Evolutionary conservation across 1,140 invertebrate genomes (phyloP).

Genomic region (Diuraphis noxia): DNA sequence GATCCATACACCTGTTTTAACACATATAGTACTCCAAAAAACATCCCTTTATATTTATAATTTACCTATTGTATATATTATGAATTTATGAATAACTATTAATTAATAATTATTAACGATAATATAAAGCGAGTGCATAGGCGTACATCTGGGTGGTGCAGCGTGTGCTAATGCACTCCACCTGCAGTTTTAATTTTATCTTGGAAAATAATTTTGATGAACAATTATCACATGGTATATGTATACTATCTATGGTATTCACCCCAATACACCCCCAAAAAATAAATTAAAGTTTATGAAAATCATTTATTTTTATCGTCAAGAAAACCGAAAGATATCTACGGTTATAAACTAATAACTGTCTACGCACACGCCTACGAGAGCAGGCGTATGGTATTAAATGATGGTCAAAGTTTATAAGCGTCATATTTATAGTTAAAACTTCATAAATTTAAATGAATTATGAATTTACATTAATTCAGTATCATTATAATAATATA

Average conservation of each 20-base stretch:
- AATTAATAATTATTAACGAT: background rate
- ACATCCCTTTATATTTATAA: background rate
- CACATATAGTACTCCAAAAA: background rate
- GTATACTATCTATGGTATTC: no score
- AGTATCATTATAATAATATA: no score
- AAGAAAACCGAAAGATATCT: background rate
- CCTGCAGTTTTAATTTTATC: background rate
- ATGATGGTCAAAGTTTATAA: background rate
- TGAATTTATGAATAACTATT: background rate
- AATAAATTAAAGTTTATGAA: background rate
- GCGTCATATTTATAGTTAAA: background rate
- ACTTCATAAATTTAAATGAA: background rate
- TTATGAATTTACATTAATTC: background rate
- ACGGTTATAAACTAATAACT: background rate
- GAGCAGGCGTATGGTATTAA: background rate
- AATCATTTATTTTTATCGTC: background rate
- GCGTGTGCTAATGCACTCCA: background rate
- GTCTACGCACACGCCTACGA: background rate
- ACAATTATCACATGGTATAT: background rate
- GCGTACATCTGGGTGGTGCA: background rate
- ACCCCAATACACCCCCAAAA: background rate
- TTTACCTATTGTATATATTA: background rate
- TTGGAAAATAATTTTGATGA: background rate
- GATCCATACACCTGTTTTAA: background rate
- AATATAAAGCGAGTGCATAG: background rate